Evolutionary conservation across 2,888 invertebrate species (phyloP).

Genomic region (Drosophila emarginata): DNA sequence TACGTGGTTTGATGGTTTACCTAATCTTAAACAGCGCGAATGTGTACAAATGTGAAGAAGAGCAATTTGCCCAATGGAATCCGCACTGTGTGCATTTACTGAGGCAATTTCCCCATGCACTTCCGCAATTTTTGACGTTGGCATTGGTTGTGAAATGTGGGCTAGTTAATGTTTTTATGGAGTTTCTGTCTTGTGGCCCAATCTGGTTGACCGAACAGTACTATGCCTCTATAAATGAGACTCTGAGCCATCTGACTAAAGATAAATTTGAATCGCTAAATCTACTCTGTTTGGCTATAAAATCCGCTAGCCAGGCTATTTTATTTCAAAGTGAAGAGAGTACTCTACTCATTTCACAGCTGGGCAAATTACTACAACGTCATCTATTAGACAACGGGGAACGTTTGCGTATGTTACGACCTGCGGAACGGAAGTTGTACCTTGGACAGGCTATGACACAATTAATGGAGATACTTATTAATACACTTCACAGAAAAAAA

Average conservation of each 20-base stretch:
- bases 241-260: conserved; percentile 10
- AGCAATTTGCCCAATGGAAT: conserved; percentile 15
- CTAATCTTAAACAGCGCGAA: conserved; percentile 42
- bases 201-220: conserved; percentile 50
- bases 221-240: conserved; percentile 38
- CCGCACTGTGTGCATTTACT: conserved; percentile 46
- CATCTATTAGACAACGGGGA: conserved; percentile 39
- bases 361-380: conserved; percentile 41
- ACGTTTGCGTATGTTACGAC: conserved; percentile 10
- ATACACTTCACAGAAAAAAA: conserved; percentile 13
- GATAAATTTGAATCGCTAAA: conserved; percentile 13
- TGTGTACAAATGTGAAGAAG: not conserved
- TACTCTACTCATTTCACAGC: not conserved
- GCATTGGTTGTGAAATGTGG: conserved; percentile 48
- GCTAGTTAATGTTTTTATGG: conserved; percentile 36
- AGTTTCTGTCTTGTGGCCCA: conserved; percentile 53
- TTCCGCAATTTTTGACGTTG: conserved; percentile 42
- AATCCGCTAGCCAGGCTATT: conserved; percentile 42
- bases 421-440: conserved; percentile 35
- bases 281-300: conserved; percentile 18
- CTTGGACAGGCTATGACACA: conserved; percentile 45
- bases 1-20: conserved; percentile 53
- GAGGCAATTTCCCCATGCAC: conserved; percentile 37
- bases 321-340: not conserved
- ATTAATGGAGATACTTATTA: conserved; percentile 24